These are phyloP conservation scores for Andrena bucephala DNA, from an alignment of 2,888 invertebrate genomes.

Conservation along the genomic window DNA sequence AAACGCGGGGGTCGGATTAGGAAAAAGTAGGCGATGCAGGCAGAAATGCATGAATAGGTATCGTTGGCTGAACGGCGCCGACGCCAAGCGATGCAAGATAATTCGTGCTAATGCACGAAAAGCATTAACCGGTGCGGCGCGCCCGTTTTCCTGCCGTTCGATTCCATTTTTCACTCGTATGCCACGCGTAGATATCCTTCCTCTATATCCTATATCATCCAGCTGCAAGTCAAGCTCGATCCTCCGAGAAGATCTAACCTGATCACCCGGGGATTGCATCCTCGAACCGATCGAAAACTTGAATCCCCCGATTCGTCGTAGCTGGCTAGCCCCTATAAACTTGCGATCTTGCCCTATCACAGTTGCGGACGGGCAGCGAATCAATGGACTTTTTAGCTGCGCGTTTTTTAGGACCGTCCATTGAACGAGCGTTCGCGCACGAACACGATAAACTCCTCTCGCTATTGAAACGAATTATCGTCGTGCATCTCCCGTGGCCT, in stretches of 20 bases:
- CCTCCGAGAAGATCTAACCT: neutral
- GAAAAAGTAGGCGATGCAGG: constrained; percentile 39
- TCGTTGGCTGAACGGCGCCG: constrained; percentile 14
- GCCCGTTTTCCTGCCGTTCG: constrained; percentile 10
- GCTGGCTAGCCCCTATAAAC: neutral
- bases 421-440: neutral
- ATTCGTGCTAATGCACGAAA: constrained; percentile 58
- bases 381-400: neutral
- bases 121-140: constrained; percentile 39
- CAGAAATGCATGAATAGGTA: constrained; percentile 32
- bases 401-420: neutral
- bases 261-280: neutral
- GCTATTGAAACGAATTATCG: constrained; percentile 25
- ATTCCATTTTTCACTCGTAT: constrained; percentile 39
- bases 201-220: neutral
- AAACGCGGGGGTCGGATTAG: constrained; percentile 35
- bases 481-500: neutral
- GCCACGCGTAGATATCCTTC: neutral
- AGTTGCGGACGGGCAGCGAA: neutral
- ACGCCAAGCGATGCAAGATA: constrained; percentile 62
- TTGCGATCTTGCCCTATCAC: neutral
- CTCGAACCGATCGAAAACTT: neutral
- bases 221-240: constrained; percentile 8
- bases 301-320: neutral
- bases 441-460: constrained; percentile 23